A percentile compares a stretch with the other conserved stretches of the same genome.
Conservation (phyloP, 2,888 invertebrate species). For the Gasteruption jaculator region DNA sequence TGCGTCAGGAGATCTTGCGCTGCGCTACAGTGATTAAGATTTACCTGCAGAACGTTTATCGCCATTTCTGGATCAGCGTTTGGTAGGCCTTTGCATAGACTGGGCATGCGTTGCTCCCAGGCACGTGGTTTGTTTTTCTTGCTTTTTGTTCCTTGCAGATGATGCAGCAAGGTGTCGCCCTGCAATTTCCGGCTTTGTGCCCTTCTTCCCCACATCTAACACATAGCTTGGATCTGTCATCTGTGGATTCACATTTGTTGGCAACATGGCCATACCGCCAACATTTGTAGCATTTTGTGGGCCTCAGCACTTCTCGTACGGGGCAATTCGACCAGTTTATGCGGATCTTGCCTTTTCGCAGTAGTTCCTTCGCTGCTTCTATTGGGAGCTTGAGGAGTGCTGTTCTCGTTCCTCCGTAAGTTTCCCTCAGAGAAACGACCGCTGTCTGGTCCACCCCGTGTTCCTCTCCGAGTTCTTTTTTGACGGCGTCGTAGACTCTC, state of each 20-base stretch:
- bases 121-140: slow-evolving; percentile 4
- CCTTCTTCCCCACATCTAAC: slow-evolving; percentile 17
- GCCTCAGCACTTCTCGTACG: slow-evolving; percentile 10
- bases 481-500: too few species aligned
- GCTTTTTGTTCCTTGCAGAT: slow-evolving; percentile 13
- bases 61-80: slow-evolving; percentile 8
- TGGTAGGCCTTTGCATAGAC: slow-evolving; percentile 10
- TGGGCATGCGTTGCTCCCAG: slow-evolving; percentile 19
- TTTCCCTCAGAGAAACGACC: slow-evolving; percentile 12
- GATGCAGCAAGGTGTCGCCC: slow-evolving; percentile 3
- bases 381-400: slow-evolving; percentile 12
- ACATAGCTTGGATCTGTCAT: slow-evolving; percentile 4
- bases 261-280: slow-evolving; percentile 14
- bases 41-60: slow-evolving; percentile 24
- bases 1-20: slow-evolving; percentile 24
- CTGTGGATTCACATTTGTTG: slow-evolving; percentile 5
- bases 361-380: slow-evolving; percentile 4
- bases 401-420: slow-evolving; percentile 13
- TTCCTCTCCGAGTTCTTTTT: too few species aligned
- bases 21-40: slow-evolving; percentile 24
- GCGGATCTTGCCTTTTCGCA: slow-evolving; percentile 6
- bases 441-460: background rate
- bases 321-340: slow-evolving; percentile 13
- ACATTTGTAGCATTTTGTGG: slow-evolving; percentile 17
- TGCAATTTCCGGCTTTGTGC: slow-evolving; percentile 11